Conservation (phyloP, 92 coral and sea anemone genomes). For the Heliopora coerulea region DNA sequence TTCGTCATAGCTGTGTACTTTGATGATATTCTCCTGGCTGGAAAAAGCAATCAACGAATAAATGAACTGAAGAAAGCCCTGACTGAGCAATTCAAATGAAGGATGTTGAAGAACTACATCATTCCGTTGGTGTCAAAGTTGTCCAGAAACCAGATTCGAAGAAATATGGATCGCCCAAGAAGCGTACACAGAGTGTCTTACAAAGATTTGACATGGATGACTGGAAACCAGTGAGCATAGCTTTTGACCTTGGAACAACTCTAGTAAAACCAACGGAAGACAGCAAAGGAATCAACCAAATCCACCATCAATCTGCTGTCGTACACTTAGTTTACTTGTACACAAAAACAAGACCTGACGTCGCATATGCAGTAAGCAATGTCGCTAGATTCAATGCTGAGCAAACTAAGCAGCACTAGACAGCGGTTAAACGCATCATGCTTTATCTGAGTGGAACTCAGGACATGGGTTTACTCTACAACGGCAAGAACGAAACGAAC, state of each 20-base stretch:
- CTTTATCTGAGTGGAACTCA: conserved; percentile 1
- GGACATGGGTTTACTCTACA: conserved; percentile 7
- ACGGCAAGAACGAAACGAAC: neutral
- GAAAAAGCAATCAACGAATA: conserved; percentile 43
- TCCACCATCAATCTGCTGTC: conserved; percentile 39
- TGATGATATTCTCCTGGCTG: conserved; percentile 53
- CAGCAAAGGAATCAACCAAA: conserved; percentile 36
- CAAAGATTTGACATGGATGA: conserved; percentile 45
- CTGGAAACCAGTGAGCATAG: conserved; percentile 40
- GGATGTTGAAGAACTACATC: conserved; percentile 49
- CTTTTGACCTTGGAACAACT: conserved; percentile 38
- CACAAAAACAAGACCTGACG: conserved; percentile 42
- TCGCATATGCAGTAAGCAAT: conserved; percentile 39
- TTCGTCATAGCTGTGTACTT: conserved; percentile 53
- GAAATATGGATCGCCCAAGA: conserved; percentile 56
- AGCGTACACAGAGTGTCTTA: conserved; percentile 43
- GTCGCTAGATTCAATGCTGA: conserved; percentile 22
- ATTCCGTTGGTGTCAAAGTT: conserved; percentile 54
- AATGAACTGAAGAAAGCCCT: conserved; percentile 47
- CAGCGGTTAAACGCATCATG: conserved; percentile 23
- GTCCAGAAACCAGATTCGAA: conserved; percentile 34
- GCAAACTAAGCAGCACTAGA: conserved; percentile 20
- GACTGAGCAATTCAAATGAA: conserved; percentile 41
- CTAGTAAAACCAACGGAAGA: conserved; percentile 36
- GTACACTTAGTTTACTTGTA: conserved; percentile 42